phyloP scores from a whole-genome alignment of 2,113 vertebrate genomes.

The Periophthalmus modestus region DNA sequence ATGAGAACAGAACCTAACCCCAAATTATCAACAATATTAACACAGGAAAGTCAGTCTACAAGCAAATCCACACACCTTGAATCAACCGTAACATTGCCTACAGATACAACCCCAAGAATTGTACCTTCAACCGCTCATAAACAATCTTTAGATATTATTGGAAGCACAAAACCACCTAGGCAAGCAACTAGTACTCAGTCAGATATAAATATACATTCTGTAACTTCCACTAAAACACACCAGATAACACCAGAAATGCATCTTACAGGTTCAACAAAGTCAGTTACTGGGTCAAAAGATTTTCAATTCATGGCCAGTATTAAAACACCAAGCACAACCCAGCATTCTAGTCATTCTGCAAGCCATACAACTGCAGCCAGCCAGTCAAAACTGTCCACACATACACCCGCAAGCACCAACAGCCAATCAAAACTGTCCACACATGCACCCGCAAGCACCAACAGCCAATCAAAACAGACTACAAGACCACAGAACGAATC shows the following conservation, averaged over 20 bases:
- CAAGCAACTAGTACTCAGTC: not conserved
- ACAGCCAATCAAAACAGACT: not conserved
- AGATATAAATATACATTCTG: not conserved
- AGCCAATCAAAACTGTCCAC: not conserved
- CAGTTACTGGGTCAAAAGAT: not conserved
- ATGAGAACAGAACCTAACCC: not conserved
- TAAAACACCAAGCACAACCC: not conserved
- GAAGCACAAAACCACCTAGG: not conserved
- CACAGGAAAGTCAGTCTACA: not conserved
- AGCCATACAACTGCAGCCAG: not conserved
- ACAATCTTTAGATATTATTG: not conserved
- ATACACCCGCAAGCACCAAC: no score
- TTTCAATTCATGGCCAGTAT: no score
- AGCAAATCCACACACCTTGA: not conserved
- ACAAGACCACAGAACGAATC: not conserved
- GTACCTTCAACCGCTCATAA: not conserved
- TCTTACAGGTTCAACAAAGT: not conserved
- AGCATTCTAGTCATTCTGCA: not conserved
- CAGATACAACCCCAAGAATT: not conserved
- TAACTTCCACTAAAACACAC: not conserved
- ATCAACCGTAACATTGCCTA: no score
- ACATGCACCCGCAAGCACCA: no score
- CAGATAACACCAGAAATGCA: not conserved
- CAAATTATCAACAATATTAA: not conserved
- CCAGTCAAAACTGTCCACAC: not conserved